Evolutionary conservation across 2,113 vertebrate species (phyloP).

Genomic region (Nannobrachium achirus): DNA sequence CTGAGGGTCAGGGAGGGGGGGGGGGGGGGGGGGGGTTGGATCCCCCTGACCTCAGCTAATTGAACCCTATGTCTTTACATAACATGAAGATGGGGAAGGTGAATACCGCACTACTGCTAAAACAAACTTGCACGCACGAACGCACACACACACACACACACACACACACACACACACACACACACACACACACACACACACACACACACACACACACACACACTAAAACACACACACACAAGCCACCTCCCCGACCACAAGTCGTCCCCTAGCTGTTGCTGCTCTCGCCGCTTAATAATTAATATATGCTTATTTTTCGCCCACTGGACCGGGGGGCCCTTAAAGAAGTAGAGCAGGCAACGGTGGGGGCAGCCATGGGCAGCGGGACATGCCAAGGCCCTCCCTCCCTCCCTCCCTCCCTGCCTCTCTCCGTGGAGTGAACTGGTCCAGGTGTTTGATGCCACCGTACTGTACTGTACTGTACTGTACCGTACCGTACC

Average conservation of each 20-base stretch:
- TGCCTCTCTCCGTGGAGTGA: conserved; percentile 45
- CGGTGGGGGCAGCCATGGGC: conserved; percentile 60
- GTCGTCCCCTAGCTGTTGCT: conserved; percentile 32
- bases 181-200: not conserved
- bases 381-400: conserved; percentile 70
- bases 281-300: conserved; percentile 65
- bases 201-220: conserved; percentile 32
- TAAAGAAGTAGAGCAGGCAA: conserved; percentile 55
- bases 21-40: no score
- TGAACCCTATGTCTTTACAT: no score
- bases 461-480: no score
- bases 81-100: no score
- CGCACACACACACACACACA: conserved; percentile 31
- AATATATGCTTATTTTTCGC: conserved; percentile 71
- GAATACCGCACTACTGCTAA: not conserved
- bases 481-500: no score
- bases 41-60: no score
- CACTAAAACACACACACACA: conserved; percentile 36
- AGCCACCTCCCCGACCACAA: conserved; percentile 20
- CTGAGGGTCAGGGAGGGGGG: no score
- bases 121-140: not conserved
- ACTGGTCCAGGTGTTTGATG: conserved; percentile 43
- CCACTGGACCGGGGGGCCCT: conserved; percentile 48
- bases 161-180: not conserved
- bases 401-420: conserved; percentile 46